Evolutionary conservation across 1,140 invertebrate genomes (phyloP).

Genomic region (Ceratina japonica): DNA sequence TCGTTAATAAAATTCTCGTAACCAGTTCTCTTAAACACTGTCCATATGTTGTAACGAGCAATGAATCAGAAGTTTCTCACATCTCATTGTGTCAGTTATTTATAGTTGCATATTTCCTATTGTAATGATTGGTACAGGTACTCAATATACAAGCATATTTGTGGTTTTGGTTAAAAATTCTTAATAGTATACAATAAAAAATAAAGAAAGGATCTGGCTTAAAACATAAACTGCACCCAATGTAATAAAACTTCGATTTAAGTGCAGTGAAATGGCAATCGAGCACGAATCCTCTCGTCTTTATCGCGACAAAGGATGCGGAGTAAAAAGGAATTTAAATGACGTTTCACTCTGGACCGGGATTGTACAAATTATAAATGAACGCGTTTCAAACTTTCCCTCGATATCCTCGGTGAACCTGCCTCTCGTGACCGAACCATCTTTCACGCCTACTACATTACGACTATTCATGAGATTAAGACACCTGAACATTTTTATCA

Average conservation of each 20-base stretch:
- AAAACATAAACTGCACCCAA: no score
- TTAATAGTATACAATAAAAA: no score
- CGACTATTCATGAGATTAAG: constrained; percentile 38
- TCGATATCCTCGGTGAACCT: constrained; percentile 46
- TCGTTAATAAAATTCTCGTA: no score
- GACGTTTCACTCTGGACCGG: constrained; percentile 29
- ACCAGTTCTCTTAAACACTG: no score
- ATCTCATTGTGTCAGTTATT: no score
- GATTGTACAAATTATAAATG: constrained; percentile 38
- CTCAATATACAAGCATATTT: neutral
- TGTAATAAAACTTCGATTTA: no score
- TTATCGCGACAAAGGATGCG: constrained; percentile 25
- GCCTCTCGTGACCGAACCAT: constrained; percentile 38
- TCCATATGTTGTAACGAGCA: no score
- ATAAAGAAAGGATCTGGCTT: no score
- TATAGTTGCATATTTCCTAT: no score
- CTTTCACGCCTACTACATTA: constrained; percentile 53
- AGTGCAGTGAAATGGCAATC: neutral
- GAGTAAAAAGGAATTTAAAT: constrained; percentile 35
- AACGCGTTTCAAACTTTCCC: constrained; percentile 52
- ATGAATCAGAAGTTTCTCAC: no score
- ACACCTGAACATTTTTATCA: constrained; percentile 21
- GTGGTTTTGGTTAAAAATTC: no score
- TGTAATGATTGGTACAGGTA: neutral
- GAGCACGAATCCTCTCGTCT: constrained; percentile 18